Percentiles rank a stretch among this genome's conserved stretches.
Conservation (phyloP, 2,888 invertebrate species). For the Cephus runcator region DNA sequence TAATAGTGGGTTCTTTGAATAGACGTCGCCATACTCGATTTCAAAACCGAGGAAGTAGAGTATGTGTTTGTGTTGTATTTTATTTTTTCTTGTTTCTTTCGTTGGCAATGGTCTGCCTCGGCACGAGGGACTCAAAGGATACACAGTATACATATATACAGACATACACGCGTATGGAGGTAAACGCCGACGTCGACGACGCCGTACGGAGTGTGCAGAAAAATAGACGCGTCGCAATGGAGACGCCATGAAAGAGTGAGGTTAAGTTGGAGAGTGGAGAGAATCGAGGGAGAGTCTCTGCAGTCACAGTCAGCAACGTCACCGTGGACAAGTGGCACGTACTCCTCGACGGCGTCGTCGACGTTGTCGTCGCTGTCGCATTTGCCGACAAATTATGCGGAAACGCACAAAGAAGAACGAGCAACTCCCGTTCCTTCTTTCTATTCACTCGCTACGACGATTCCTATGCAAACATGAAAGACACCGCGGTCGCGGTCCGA, state of each 20-base stretch:
- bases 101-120: background rate
- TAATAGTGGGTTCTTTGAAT: background rate
- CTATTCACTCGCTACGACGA: background rate
- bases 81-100: background rate
- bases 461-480: constrained; percentile 2
- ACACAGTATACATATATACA: too few relatives aligned
- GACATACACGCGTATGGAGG: background rate
- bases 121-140: background rate
- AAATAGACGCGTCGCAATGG: background rate
- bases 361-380: constrained; percentile 22
- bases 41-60: background rate
- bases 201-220: background rate
- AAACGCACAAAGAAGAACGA: constrained; percentile 44
- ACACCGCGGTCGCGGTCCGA: constrained; percentile 21
- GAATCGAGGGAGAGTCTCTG: background rate
- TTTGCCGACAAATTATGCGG: constrained; percentile 55
- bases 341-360: background rate
- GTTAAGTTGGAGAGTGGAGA: background rate
- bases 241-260: background rate
- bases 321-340: background rate
- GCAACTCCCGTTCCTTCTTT: constrained; percentile 16
- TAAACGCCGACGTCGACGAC: background rate
- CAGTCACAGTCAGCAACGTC: background rate
- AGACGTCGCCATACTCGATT: background rate
- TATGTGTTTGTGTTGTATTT: background rate